These are phyloP conservation scores for Lethrus apterus DNA, from an alignment of 1,140 invertebrate species.

Conservation along the genomic window DNA sequence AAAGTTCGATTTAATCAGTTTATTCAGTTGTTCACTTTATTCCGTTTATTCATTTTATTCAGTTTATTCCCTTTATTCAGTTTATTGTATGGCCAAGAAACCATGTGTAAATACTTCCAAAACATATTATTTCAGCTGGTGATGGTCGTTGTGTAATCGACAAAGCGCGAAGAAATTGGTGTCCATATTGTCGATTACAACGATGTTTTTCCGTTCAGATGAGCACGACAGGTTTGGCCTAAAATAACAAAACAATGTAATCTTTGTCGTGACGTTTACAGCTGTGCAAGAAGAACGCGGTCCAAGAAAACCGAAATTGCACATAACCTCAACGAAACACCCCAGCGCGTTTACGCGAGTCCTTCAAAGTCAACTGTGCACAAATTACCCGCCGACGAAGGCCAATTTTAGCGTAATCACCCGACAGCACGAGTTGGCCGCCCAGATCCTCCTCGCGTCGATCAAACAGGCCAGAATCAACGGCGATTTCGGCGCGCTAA, in stretches of 20 bases:
- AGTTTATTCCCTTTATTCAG: no score
- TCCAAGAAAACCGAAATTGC: constrained; percentile 51
- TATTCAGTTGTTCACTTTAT: no score
- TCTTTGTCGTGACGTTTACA: no score
- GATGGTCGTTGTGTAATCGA: constrained; percentile 71
- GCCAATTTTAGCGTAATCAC: constrained; percentile 4
- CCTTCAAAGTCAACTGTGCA: constrained; percentile 9
- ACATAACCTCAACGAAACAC: constrained; percentile 9
- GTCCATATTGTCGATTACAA: constrained; percentile 73
- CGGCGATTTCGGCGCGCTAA: constrained; percentile 41
- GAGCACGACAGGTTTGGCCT: constrained; percentile 61
- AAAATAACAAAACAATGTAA: constrained; percentile 13
- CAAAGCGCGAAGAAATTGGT: constrained; percentile 80
- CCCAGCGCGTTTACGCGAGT: constrained; percentile 5
- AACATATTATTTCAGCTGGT: constrained; percentile 51
- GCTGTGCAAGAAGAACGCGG: constrained; percentile 77
- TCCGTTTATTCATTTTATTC: no score
- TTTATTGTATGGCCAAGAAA: no score
- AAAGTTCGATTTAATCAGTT: no score
- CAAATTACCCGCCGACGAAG: background rate
- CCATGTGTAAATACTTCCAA: background rate
- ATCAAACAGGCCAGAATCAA: constrained; percentile 46
- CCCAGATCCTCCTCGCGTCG: constrained; percentile 48
- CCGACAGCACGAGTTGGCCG: constrained; percentile 35
- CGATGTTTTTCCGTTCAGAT: constrained; percentile 72